A percentile compares a stretch with the other conserved stretches of the same genome.
Conservation (phyloP, 37 sponge, comb jelly and placozoan genomes). For the Aphrocallistes beatrix region DNA sequence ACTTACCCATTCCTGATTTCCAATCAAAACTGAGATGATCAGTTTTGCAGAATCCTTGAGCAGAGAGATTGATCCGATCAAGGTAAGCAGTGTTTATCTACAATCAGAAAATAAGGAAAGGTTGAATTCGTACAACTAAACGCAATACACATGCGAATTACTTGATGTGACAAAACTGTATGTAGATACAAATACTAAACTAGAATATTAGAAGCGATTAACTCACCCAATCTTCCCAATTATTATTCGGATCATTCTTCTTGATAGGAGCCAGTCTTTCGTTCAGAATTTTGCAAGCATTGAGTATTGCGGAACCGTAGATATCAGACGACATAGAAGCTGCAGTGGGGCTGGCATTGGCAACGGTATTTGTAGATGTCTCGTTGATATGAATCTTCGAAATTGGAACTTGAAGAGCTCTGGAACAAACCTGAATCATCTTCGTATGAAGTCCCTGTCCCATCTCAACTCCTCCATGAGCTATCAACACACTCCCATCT, state of each 20-base stretch:
- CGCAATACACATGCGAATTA: too few species aligned
- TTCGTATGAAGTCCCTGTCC: slow-evolving; percentile 89
- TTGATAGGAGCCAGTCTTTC: slow-evolving; percentile 43
- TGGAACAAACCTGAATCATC: slow-evolving; percentile 67
- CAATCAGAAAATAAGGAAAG: not conserved
- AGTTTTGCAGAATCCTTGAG: slow-evolving; percentile 56
- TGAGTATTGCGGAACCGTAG: slow-evolving; percentile 63
- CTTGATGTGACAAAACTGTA: not conserved
- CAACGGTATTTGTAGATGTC: slow-evolving; percentile 49
- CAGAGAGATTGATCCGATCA: slow-evolving; percentile 54
- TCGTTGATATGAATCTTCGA: slow-evolving; percentile 50
- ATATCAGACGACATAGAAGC: slow-evolving; percentile 73
- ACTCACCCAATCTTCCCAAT: slow-evolving; percentile 64
- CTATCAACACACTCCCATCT: slow-evolving; percentile 66
- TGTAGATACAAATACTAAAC: not conserved
- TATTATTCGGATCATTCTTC: slow-evolving; percentile 35
- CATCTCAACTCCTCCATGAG: slow-evolving; percentile 84
- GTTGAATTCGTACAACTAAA: too few species aligned
- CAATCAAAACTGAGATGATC: not conserved
- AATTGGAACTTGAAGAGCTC: slow-evolving; percentile 41
- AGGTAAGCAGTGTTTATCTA: slow-evolving; percentile 48
- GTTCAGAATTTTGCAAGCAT: slow-evolving; percentile 61
- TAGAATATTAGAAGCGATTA: not conserved
- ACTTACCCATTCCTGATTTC: slow-evolving; percentile 14
- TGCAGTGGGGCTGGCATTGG: slow-evolving; percentile 64